phyloP scores from a whole-genome alignment of 2,797 vertebrate species.

The Poecilia picta region DNA sequence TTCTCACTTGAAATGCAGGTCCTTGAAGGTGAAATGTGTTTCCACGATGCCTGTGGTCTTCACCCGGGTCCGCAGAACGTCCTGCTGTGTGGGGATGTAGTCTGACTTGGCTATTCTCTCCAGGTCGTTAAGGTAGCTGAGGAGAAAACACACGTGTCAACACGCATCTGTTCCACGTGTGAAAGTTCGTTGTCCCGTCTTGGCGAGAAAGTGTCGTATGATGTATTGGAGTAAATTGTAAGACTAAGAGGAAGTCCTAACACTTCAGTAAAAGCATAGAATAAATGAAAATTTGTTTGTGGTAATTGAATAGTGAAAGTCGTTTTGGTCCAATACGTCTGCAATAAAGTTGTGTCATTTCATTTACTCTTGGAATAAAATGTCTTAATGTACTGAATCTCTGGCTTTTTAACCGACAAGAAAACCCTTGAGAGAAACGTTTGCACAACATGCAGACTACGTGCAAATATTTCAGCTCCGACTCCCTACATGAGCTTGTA shows the following conservation, averaged over 20 bases:
- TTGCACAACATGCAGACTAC: neutral
- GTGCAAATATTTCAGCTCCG: constrained; percentile 34
- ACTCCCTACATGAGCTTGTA: constrained; percentile 26
- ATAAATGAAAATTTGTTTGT: neutral
- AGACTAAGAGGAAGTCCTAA: neutral
- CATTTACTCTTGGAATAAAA: neutral
- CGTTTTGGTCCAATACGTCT: neutral
- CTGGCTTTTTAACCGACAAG: neutral
- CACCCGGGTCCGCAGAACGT: constrained; percentile 94
- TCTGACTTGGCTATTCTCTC: constrained; percentile 92
- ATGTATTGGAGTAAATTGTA: neutral
- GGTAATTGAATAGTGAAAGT: no score
- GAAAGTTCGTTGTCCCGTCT: neutral
- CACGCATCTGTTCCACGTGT: neutral
- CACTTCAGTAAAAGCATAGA: neutral
- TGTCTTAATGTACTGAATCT: neutral
- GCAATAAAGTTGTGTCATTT: neutral
- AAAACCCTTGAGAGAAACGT: neutral
- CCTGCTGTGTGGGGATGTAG: constrained; percentile 97
- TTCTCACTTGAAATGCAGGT: constrained; percentile 96
- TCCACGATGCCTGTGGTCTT: constrained; percentile 99
- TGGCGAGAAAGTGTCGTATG: neutral
- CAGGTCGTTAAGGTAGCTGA: constrained; percentile 96
- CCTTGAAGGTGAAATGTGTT: constrained; percentile 98
- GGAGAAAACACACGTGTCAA: constrained; percentile 20